A percentile compares a stretch with the other conserved stretches of the same genome.
These are phyloP conservation scores for Galagoides demidoff DNA, from an alignment of 2,797 vertebrate species.

Conservation along the genomic window DNA sequence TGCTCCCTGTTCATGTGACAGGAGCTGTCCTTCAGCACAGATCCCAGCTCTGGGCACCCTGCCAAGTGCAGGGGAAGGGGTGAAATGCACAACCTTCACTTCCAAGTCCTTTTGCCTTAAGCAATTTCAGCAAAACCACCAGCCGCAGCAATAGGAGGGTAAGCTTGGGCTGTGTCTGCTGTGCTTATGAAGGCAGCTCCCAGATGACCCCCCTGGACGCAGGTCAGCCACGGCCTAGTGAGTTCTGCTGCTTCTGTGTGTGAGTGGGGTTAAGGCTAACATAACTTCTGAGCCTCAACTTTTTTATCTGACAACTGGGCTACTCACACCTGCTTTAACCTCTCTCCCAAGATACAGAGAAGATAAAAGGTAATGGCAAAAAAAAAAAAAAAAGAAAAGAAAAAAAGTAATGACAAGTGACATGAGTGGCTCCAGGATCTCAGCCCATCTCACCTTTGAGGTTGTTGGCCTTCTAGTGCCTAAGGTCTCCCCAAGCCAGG, in stretches of 20 bases:
- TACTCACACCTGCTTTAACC: background rate
- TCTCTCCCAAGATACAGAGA: background rate
- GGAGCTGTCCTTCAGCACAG: conserved; percentile 51
- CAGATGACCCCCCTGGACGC: fast-evolving
- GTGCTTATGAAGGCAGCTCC: background rate
- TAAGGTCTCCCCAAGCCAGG: background rate
- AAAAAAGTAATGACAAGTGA: background rate
- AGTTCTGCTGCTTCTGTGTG: background rate
- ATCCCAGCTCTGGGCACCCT: conserved; percentile 56
- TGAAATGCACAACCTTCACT: background rate
- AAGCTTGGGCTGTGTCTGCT: background rate
- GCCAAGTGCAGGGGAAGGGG: conserved; percentile 54
- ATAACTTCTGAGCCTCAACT: background rate
- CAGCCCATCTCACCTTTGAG: background rate
- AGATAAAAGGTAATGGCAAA: background rate
- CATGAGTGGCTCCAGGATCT: background rate
- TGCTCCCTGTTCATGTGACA: background rate
- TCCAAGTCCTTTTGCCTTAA: conserved; percentile 44
- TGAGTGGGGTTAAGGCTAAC: background rate
- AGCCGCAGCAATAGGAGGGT: background rate
- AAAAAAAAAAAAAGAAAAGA: background rate
- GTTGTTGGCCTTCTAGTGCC: background rate
- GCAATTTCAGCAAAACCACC: conserved; percentile 65
- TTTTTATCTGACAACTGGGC: background rate
- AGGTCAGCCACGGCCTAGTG: fast-evolving